These are phyloP conservation scores for Ladona fulva DNA, from an alignment of 1,140 invertebrate species.

Conservation along the genomic window DNA sequence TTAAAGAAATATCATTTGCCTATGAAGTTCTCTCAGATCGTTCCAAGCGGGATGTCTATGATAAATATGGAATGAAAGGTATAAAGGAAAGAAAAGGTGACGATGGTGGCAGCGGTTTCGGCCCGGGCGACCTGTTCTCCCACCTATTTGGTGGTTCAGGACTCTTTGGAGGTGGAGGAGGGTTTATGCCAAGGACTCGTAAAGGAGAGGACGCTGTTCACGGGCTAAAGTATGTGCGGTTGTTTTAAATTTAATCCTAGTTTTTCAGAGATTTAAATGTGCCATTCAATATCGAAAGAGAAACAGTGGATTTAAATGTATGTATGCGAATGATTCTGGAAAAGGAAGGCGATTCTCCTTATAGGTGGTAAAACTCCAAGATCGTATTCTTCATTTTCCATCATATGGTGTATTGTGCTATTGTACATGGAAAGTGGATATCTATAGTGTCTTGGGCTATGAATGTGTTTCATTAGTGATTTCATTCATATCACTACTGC, in stretches of 20 bases:
- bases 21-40: slow-evolving; percentile 70
- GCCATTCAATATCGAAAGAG: no score
- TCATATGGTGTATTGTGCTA: no score
- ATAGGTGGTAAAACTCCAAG: no score
- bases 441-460: no score
- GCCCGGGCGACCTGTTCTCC: slow-evolving; percentile 51
- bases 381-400: no score
- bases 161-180: slow-evolving; percentile 45
- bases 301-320: background rate
- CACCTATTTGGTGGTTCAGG: slow-evolving; percentile 51
- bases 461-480: no score
- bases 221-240: slow-evolving; percentile 42
- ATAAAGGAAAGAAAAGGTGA: slow-evolving; percentile 59
- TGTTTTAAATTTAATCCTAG: no score
- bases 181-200: slow-evolving; percentile 36
- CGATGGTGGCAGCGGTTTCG: slow-evolving; percentile 41
- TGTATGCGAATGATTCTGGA: no score
- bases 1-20: slow-evolving; percentile 82
- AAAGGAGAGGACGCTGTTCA: slow-evolving; percentile 61
- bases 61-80: slow-evolving; percentile 67
- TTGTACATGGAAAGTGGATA: no score
- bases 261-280: no score
- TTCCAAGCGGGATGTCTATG: slow-evolving; percentile 54
- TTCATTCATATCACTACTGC: no score
- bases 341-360: no score